Evolutionary conservation across 2,797 vertebrate genomes (phyloP), one percentile per base, ranked within the genome.

Genomic region (Amblyraja radiata): DNA sequence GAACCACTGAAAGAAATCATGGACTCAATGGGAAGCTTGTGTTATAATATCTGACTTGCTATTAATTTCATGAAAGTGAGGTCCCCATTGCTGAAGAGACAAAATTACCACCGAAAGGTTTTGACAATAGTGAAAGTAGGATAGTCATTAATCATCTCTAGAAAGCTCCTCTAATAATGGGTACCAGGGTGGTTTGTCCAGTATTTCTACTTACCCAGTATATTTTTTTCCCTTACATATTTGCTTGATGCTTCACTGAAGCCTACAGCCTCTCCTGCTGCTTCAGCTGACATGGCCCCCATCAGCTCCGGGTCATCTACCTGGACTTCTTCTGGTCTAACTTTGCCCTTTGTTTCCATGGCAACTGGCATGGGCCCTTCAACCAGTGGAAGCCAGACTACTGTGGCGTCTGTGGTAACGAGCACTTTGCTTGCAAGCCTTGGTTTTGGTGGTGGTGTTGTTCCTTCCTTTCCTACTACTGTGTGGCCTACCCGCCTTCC

Each of bases 221-320:
- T 94, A 93, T 93, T 93, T 96, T 93, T 95, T 96, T 94, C 83
- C 88, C 88, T 58, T n/a, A 93, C 94, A 84, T 83, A 46, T 86
- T 93, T 54, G 94, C 46, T 78, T 0, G 93, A 54, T 95, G 94
- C 91, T 94, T 93, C 94, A 94, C 94, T 93, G 93, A 96, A 99
- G 98, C 98, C 98, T 23, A 99, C 98, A 0, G 97, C 97, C 5
- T 98, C 98, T 95, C 98, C 98, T 36, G 98, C 98, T 93, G 98
- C 98, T 83, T 99, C 98, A 0, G 98, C 98, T 0, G 98, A 99
- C 96, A 99, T 99, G 98, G 98, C 98, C 93, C 98, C 98, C 93
- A 99, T 99, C 97, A 99, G 98, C 94, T 99, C 98, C 0, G 98
- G 98, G 77, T 99, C 98, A 36, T 99, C 98, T 65, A 99, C 98